Evolutionary conservation across 1,140 invertebrate genomes (phyloP), one percentile per base, ranked within the genome.

Genomic region (Panulirus ornatus): DNA sequence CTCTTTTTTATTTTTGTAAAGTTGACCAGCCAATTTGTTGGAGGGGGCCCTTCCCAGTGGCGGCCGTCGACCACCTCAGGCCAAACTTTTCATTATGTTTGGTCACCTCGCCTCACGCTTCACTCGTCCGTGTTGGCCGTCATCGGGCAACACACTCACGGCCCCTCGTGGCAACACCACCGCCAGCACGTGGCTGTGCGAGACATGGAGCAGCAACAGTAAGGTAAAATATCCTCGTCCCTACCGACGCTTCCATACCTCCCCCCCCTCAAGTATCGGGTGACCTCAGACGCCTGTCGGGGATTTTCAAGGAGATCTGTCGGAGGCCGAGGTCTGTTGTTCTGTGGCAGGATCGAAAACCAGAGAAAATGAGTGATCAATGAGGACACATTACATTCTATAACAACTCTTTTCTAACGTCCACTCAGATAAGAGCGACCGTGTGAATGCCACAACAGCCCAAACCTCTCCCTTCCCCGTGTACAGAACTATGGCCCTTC

Each of bases 11-110:
- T 54, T 88, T 36, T 66, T 58, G 73, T 79, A 34, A 27, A 88
- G 75, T 42, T 88, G 86, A 79, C 86, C 86, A 88, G 51, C 76
- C 86, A 88, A 88, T 88, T 88, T 88, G 75, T 40, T 70, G 54
- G n/a, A n/a, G n/a, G n/a, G n/a, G 30, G 78, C 44, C 86, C 73
- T 88, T 87, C 84, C 84, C 38, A 58, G 73, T 66, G 84, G 42
- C 51, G 34, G 40, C 11, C 22, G 40, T 19, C 22, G 34, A 38
- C 66, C 58, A 8, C 42, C 47, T 34, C n/a, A 30, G 44, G 2
- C 82, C 27, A 84, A 66, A 66, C 1, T 6, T 2, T 22, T 75
- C 71, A 75, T 44, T 75, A 75, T 19, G 16, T 40, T 40, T 40
- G 40, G 14, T 30, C 36, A n/a, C 8, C 30, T 40, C 14, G 16